Evolutionary conservation across 2,888 invertebrate genomes (phyloP), one percentile per base, ranked within the genome.

Genomic region (Rhamnusium bicolor): DNA sequence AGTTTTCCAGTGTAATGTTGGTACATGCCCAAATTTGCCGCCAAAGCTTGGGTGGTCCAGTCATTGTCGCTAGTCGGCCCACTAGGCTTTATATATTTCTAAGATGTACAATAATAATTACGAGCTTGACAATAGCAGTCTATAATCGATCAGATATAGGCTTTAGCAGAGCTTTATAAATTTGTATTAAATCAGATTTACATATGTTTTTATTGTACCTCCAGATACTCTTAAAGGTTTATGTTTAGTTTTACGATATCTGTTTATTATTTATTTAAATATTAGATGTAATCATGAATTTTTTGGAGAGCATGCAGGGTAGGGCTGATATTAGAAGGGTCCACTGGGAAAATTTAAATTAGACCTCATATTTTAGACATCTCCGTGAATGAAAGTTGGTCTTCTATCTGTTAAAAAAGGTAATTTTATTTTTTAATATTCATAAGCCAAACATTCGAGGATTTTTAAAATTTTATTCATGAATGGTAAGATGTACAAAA

Each of bases 181-280:
- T 67, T 67, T 56, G 68, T 58, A 16, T 56, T 18, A 29, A 63
- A 60, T 19, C 40, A 40, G 58, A 75, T 74, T 74, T 75, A 75
- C 73, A 75, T 73, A 75, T 73, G 75, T 75, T 67, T 73, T 73
- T 71, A 71, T 76, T 76, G 69, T 73, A 63, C 72, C 46, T 69
- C 32, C 46, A 54, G 68, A 66, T 70, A 61, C 51, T 47, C 71
- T 46, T 46, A 46, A 32, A 70, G 74, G 69, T 72, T 75, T 72
- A 75, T 69, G 72, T 72, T 66, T 74, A 46, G 16, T 56, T 66
- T 51, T 40, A 56, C 14, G 12, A 24, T 32, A 40, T 32, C 40
- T 46, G 67, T 40, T 56, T 14, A 67, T 46, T 56, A 27, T 56
- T 67, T 32, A 8, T 51, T 49, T 27, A 10, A 24, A 51, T 60